A percentile compares a stretch with the other conserved stretches of the same genome.
Conservation (phyloP, 1,140 invertebrate species). For the Scaptomyza pallida region DNA sequence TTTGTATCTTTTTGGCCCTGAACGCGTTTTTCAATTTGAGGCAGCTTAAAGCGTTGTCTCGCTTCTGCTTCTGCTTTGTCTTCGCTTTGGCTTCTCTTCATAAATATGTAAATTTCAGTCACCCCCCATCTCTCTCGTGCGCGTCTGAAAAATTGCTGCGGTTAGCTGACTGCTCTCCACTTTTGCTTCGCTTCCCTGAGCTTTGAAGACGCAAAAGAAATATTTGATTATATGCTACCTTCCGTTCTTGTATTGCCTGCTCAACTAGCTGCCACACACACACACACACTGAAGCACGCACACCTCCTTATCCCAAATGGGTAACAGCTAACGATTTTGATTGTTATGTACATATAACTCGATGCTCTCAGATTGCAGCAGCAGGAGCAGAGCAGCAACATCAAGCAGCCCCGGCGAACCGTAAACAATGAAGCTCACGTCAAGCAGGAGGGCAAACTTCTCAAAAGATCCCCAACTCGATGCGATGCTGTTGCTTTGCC, state of each 20-base stretch:
- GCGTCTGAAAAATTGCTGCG: slow-evolving; percentile 25
- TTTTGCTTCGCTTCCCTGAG: slow-evolving; percentile 7
- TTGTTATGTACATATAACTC: slow-evolving; percentile 64
- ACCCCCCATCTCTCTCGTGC: no score
- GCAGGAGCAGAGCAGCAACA: background rate
- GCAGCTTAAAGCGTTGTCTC: slow-evolving; percentile 71
- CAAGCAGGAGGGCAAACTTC: slow-evolving; percentile 16
- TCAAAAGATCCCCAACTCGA: slow-evolving; percentile 29
- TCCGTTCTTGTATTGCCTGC: slow-evolving; percentile 2
- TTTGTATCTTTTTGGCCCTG: slow-evolving; percentile 66
- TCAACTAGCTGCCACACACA: slow-evolving; percentile 21
- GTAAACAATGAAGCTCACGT: slow-evolving; percentile 63
- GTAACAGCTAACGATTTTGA: slow-evolving; percentile 73
- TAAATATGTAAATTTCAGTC: slow-evolving; percentile 79
- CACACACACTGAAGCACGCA: no score
- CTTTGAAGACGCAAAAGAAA: slow-evolving; percentile 47
- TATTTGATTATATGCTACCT: slow-evolving; percentile 70
- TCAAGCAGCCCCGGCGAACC: slow-evolving; percentile 26
- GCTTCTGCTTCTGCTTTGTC: slow-evolving; percentile 43
- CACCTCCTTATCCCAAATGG: slow-evolving; percentile 15
- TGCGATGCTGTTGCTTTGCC: slow-evolving; percentile 42
- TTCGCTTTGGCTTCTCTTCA: slow-evolving; percentile 63
- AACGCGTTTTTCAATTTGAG: slow-evolving; percentile 78
- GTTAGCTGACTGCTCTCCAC: slow-evolving; percentile 24
- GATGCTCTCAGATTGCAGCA: slow-evolving; percentile 61